Percentiles rank a stretch among this genome's conserved stretches.
Evolutionary conservation across 2,113 vertebrate genomes (phyloP).

Genomic region (Diadophis punctatus): DNA sequence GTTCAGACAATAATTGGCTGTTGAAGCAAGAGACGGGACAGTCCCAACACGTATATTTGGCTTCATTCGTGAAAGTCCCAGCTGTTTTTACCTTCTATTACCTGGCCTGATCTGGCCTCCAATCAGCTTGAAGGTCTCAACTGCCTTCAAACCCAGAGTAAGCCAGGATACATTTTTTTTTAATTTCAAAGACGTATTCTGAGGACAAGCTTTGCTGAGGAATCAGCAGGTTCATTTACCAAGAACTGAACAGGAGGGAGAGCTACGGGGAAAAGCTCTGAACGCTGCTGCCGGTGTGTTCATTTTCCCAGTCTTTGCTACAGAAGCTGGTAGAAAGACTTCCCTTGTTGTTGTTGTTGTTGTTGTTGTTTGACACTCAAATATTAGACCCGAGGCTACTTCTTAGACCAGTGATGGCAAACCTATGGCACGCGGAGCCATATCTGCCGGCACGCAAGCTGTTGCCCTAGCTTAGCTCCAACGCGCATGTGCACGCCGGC

Average conservation of each 20-base stretch:
- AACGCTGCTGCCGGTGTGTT: fast-evolving
- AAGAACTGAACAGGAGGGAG: background rate
- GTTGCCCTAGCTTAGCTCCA: no score
- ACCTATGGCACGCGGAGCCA: no score
- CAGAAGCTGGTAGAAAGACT: no score
- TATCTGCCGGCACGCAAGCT: no score
- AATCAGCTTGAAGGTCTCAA: constrained; percentile 26
- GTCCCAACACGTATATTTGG: background rate
- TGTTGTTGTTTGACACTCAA: no score
- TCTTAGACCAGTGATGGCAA: no score
- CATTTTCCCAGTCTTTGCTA: background rate
- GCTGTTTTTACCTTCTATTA: constrained; percentile 17
- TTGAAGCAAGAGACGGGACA: constrained; percentile 11
- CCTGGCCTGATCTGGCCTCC: constrained; percentile 14
- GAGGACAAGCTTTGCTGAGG: background rate
- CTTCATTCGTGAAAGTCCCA: background rate
- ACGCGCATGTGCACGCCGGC: no score
- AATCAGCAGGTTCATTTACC: background rate
- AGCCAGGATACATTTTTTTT: background rate
- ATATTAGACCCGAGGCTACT: background rate
- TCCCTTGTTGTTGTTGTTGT: no score
- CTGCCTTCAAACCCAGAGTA: constrained; percentile 29
- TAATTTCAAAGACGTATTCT: background rate
- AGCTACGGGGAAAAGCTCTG: fast-evolving
- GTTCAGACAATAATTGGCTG: constrained; percentile 56